These are phyloP conservation scores for Gambusia affinis DNA, from an alignment of 2,113 vertebrate genomes.

Conservation along the genomic window DNA sequence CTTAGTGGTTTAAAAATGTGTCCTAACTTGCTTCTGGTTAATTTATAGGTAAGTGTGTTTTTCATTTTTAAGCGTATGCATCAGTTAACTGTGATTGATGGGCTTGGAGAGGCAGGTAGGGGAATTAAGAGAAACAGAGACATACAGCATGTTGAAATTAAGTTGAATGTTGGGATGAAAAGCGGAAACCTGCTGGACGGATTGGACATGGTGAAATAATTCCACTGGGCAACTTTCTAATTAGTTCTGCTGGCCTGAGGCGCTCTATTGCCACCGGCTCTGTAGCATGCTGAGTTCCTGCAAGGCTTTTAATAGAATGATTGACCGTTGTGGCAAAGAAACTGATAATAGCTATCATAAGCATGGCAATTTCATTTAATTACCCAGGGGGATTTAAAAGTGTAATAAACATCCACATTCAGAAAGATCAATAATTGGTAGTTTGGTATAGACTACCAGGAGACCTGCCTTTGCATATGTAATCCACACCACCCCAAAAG, in stretches of 20 bases:
- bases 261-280: constrained; percentile 71
- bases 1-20: constrained; percentile 10
- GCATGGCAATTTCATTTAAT: constrained; percentile 75
- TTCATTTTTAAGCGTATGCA: constrained; percentile 63
- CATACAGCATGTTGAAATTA: constrained; percentile 64
- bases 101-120: constrained; percentile 53
- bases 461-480: constrained; percentile 35
- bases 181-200: constrained; percentile 61
- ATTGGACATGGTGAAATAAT: constrained; percentile 71
- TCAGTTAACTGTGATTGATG: constrained; percentile 59
- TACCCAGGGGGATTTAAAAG: constrained; percentile 74
- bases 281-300: constrained; percentile 69
- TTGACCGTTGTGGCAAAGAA: constrained; percentile 73
- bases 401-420: constrained; percentile 75
- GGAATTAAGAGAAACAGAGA: constrained; percentile 69
- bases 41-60: constrained; percentile 38
- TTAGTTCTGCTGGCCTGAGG: constrained; percentile 79
- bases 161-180: constrained; percentile 63
- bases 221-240: constrained; percentile 81
- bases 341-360: constrained; percentile 77
- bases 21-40: constrained; percentile 36
- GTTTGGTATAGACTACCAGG: constrained; percentile 54
- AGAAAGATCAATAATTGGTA: constrained; percentile 79
- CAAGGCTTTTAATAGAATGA: constrained; percentile 75
- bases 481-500: constrained; percentile 10